Base-by-base conservation (phyloP, 1,140 invertebrate genomes). In the Nilaparvata lugens region DNA sequence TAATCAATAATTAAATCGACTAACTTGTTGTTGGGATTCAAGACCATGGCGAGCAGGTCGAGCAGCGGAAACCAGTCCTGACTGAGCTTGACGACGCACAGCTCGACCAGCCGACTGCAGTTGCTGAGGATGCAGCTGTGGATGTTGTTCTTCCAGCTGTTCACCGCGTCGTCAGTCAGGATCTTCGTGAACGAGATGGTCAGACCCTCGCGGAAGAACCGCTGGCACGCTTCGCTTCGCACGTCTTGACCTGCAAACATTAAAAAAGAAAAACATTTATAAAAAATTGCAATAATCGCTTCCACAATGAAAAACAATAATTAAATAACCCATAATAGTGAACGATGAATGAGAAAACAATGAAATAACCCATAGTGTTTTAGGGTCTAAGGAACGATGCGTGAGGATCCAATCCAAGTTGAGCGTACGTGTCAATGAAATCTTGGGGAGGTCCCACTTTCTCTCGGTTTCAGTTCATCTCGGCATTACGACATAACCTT, bases 131-230 rank as follows among this genome's bases (percentile, higher is more conserved):
- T 97, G 76, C 91, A 96, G 74, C 88, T 88, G 75, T 97, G 95
- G 70, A 97, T 97, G 74, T 97, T 96, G 70, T 86, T 83, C 76
- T 97, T 97, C 95, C 95, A 98, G 70, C 92, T 95, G 70, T 89
- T 93, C 35, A 98, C 95, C 52, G 95, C 95, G 73, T 98, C 95
- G 77, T 98, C 95, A n/a, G 95, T 97, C 67, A 97, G 80, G 72
- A 98, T 95, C 78, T 97, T 97, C 16, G 91, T 94, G 76, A 98
- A 98, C 51, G 94, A 97, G 64, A 94, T 87, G 62, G 91, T 94
- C 51, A 98, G 78, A 18, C 93, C 93, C 74, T 97, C 94, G 67
- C 91, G 84, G 77, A 95, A 96, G 81, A 97, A 97, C 67, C 93
- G 81, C 72, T 97, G 93, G 75, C 95, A 98, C 58, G 88, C 83